Conservation (phyloP, 1,140 invertebrate genomes). For the Microplitis mediator region DNA sequence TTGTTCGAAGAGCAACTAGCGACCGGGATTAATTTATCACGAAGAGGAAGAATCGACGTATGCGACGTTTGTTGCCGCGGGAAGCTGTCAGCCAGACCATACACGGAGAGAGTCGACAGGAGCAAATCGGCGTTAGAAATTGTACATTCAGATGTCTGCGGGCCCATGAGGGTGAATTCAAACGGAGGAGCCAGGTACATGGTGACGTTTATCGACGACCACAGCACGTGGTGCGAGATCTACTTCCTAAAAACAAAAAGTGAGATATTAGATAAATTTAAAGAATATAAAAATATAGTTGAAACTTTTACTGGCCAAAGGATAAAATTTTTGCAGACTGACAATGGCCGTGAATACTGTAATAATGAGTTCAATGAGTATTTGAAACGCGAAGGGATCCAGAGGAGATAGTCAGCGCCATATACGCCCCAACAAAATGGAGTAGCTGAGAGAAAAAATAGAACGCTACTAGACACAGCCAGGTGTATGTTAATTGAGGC, state of each 20-base stretch:
- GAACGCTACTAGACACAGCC: conserved; percentile 14
- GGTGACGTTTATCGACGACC: conserved; percentile 34
- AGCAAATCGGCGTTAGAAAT: no score
- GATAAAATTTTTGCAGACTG: conserved; percentile 38
- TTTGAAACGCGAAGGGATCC: conserved; percentile 20
- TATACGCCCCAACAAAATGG: conserved; percentile 47
- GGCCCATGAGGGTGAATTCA: no score
- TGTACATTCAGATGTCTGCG: no score
- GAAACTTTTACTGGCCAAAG: neutral
- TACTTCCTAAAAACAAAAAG: conserved; percentile 41
- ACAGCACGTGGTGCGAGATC: conserved; percentile 26
- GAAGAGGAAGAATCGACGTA: no score
- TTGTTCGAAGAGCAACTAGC: no score
- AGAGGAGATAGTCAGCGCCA: conserved; percentile 37
- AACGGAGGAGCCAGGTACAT: no score
- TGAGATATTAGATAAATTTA: conserved; percentile 24
- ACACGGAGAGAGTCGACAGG: no score
- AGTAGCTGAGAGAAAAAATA: conserved; percentile 39
- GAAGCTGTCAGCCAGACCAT: no score
- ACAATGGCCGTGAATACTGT: conserved; percentile 46
- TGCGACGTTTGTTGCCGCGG: no score
- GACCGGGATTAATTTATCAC: no score
- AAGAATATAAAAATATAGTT: conserved; percentile 38
- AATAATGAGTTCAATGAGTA: conserved; percentile 33
- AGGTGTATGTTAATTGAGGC: conserved; percentile 43